Conservation (phyloP, 2,113 vertebrate species). For the Peromyscus californicus region DNA sequence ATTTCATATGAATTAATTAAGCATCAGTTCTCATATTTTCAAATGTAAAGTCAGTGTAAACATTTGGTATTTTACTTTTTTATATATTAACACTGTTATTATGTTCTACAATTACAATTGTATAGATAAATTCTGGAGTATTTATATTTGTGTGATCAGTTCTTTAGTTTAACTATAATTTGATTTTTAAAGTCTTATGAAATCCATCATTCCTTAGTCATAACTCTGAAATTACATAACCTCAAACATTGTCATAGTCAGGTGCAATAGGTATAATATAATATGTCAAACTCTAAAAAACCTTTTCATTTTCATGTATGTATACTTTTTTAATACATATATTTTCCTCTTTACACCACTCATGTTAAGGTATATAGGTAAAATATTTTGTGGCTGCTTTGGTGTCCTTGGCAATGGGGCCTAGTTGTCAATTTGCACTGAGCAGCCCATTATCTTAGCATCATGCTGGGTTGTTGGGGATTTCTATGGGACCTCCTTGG, state of each 20-base stretch:
- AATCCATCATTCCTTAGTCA: slow-evolving; percentile 51
- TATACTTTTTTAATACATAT: not conserved
- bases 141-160: not conserved
- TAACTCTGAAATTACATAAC: not conserved
- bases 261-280: not conserved
- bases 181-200: slow-evolving; percentile 16
- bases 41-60: not conserved
- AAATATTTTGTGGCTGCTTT: not conserved
- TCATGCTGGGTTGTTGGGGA: not conserved
- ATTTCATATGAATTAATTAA: not conserved
- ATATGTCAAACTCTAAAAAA: not conserved
- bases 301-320: not conserved
- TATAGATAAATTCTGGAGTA: not conserved
- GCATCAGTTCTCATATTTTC: not conserved
- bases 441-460: not conserved
- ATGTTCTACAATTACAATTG: not conserved
- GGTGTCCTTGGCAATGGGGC: not conserved
- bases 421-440: not conserved
- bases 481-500: not conserved
- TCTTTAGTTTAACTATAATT: not conserved
- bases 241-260: not conserved
- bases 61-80: not conserved
- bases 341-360: not conserved
- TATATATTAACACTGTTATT: not conserved
- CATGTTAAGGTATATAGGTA: not conserved